These are phyloP conservation scores for Uloborus diversus DNA, from an alignment of 1,140 invertebrate genomes.

Conservation along the genomic window DNA sequence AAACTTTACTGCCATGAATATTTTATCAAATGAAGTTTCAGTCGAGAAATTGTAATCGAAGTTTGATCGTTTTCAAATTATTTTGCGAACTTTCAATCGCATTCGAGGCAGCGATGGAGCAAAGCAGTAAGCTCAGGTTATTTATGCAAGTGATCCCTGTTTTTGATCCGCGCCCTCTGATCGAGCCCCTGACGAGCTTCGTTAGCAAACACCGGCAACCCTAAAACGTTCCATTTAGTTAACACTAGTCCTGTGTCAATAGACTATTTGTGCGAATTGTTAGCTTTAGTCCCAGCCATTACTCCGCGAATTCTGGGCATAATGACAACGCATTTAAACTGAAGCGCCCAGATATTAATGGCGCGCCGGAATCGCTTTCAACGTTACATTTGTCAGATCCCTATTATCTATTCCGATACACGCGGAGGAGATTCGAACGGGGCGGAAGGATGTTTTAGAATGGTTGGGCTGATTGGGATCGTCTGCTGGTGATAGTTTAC, in stretches of 20 bases:
- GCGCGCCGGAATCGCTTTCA: conserved; percentile 37
- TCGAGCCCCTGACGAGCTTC: too few species aligned
- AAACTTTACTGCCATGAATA: too few species aligned
- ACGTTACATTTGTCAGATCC: conserved; percentile 47
- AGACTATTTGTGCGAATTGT: conserved; percentile 47
- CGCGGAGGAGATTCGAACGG: background rate
- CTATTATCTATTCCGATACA: conserved; percentile 18
- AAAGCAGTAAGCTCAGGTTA: too few species aligned
- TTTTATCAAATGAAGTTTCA: too few species aligned
- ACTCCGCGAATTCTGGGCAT: conserved; percentile 9
- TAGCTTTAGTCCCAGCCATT: conserved; percentile 7
- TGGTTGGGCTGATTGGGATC: conserved; percentile 35
- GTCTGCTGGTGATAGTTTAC: conserved; percentile 49
- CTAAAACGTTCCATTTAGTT: conserved; percentile 49
- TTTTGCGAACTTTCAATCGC: too few species aligned
- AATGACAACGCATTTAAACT: conserved; percentile 48
- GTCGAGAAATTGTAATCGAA: too few species aligned
- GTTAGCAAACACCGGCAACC: too few species aligned
- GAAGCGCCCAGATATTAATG: conserved; percentile 37
- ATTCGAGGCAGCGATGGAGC: too few species aligned
- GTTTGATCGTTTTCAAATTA: too few species aligned
- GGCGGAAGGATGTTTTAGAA: background rate
- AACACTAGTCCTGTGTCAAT: conserved; percentile 35
- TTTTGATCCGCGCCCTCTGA: too few species aligned
- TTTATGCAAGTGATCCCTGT: too few species aligned